These are phyloP conservation scores for Galaxias olidus DNA, from an alignment of 2,797 vertebrate genomes.

Conservation along the genomic window DNA sequence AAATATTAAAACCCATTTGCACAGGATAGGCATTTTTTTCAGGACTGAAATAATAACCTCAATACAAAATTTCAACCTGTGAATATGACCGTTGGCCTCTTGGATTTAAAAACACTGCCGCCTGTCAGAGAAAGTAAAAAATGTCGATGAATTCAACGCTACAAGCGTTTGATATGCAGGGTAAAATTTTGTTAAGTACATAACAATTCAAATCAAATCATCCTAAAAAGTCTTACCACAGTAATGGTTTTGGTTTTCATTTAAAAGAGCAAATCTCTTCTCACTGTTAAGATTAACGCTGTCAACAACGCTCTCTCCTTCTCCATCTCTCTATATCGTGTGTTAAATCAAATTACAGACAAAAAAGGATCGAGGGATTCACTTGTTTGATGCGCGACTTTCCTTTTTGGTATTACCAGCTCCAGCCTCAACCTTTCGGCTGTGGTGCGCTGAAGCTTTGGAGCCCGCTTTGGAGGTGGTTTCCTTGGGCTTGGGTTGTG, in stretches of 20 bases:
- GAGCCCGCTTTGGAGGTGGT: slow-evolving; percentile 44
- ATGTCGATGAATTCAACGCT: slow-evolving; percentile 50
- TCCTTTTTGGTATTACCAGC: slow-evolving; percentile 64
- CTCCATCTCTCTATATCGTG: slow-evolving; percentile 13
- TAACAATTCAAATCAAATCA: no score
- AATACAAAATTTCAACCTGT: no score
- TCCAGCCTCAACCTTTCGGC: slow-evolving; percentile 55
- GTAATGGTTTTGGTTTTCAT: slow-evolving; percentile 6
- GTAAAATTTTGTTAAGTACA: no score
- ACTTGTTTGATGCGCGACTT: slow-evolving; percentile 56
- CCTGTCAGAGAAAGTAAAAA: slow-evolving; percentile 38
- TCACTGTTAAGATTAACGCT: no score
- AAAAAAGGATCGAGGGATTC: slow-evolving; percentile 33
- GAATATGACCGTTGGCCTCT: slow-evolving; percentile 20
- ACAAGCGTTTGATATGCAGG: no score
- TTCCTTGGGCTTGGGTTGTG: slow-evolving; percentile 58
- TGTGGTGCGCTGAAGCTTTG: slow-evolving; percentile 29
- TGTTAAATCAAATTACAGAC: background rate
- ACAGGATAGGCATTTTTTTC: no score
- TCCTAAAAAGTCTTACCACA: slow-evolving; percentile 37
- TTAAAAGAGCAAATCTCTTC: no score
- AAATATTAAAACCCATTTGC: slow-evolving; percentile 42
- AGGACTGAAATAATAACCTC: no score
- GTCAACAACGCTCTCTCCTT: background rate
- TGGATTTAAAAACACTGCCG: slow-evolving; percentile 44